phyloP scores from a whole-genome alignment of 2,113 vertebrate genomes.

The Amazona guildingii region DNA sequence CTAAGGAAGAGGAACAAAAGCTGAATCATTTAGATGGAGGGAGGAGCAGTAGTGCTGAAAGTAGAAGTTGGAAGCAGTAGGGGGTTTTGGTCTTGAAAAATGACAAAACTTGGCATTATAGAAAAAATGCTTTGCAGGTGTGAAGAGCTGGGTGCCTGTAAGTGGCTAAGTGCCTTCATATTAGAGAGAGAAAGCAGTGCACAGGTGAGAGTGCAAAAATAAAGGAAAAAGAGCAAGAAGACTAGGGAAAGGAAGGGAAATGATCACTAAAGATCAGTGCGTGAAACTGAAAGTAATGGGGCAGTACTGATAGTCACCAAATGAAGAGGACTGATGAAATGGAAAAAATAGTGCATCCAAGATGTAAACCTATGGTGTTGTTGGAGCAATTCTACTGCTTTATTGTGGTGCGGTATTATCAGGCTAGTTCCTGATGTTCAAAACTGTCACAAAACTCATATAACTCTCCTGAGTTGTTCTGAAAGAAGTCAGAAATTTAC shows the following conservation, averaged over 20 bases:
- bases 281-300: neutral
- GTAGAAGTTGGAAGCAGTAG: neutral
- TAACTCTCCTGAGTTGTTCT: neutral
- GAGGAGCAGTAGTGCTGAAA: neutral
- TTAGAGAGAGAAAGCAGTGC: neutral
- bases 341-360: neutral
- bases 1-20: neutral
- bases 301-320: neutral
- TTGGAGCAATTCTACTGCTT: neutral
- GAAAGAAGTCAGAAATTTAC: neutral
- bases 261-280: neutral
- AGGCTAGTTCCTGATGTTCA: neutral
- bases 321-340: neutral
- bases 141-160: neutral
- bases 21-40: neutral
- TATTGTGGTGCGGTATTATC: neutral
- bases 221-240: neutral
- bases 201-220: accelerated
- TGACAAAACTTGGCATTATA: neutral
- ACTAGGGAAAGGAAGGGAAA: neutral
- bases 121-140: neutral
- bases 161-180: neutral
- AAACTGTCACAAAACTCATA: neutral
- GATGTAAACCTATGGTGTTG: neutral
- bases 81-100: neutral